phyloP scores from a whole-genome alignment of 1,140 invertebrate genomes.

The Diploscapter pachys region DNA sequence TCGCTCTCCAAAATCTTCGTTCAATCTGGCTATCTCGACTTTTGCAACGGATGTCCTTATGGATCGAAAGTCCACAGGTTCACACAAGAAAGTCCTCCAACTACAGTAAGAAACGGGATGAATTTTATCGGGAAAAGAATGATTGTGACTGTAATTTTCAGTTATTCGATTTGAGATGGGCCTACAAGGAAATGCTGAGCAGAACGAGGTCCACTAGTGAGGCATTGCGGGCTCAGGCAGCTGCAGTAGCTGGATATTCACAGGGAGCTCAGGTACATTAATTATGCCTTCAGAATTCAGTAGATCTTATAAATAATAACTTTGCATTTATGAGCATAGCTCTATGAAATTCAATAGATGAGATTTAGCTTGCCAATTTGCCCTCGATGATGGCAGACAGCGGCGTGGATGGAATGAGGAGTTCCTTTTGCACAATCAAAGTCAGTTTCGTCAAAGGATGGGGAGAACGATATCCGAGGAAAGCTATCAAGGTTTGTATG shows the following conservation, averaged over 20 bases:
- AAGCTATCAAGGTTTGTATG: slow-evolving; percentile 76
- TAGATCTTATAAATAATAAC: not conserved
- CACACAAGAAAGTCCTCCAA: slow-evolving; percentile 75
- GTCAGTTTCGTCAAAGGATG: slow-evolving; percentile 99
- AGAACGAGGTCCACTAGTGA: slow-evolving; percentile 47
- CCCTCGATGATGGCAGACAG: slow-evolving; percentile 60
- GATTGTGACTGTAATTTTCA: not conserved
- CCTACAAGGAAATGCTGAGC: slow-evolving; percentile 52
- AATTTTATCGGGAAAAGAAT: not conserved
- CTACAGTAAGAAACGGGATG: slow-evolving; percentile 38
- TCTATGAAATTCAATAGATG: too few species aligned
- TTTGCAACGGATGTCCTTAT: slow-evolving; percentile 88
- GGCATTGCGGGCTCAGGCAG: slow-evolving; percentile 50
- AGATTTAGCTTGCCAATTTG: slow-evolving; percentile 12
- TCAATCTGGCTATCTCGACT: slow-evolving; percentile 94
- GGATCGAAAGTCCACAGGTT: slow-evolving; percentile 94
- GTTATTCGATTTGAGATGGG: slow-evolving; percentile 57
- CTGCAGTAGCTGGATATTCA: slow-evolving; percentile 45
- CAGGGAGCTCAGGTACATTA: too few species aligned
- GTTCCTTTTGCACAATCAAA: slow-evolving; percentile 94
- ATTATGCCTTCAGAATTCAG: not conserved
- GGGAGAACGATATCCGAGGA: slow-evolving; percentile 87
- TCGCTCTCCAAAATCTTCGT: slow-evolving; percentile 97
- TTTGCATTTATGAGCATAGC: not conserved
- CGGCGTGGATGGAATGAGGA: slow-evolving; percentile 90